Evolutionary conservation across 1,140 invertebrate species (phyloP).

Genomic region (Cataglyphis hispanica): DNA sequence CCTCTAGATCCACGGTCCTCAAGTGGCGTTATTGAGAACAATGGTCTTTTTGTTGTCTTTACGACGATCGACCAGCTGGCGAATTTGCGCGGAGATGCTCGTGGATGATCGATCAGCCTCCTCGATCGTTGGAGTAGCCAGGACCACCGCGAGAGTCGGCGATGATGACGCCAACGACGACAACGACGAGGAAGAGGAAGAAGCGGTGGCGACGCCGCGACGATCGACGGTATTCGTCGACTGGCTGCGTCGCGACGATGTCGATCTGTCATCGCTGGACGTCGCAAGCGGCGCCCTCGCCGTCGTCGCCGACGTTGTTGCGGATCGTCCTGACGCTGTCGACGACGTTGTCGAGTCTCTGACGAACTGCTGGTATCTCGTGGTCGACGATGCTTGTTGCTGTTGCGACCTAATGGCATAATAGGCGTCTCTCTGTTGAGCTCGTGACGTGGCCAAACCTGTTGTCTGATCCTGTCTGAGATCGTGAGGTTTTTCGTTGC

Average conservation of each 20-base stretch:
- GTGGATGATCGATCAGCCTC: background rate
- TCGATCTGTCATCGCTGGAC: background rate
- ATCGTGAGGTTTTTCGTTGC: slow-evolving; percentile 20
- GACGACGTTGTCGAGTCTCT: slow-evolving; percentile 62
- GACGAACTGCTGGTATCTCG: slow-evolving; percentile 50
- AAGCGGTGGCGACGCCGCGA: slow-evolving; percentile 1
- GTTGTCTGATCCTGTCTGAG: slow-evolving; percentile 42
- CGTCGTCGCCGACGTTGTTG: slow-evolving; percentile 67
- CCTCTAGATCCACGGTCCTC: slow-evolving; percentile 55
- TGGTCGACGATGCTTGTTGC: slow-evolving; percentile 39
- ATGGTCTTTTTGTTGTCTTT: slow-evolving; percentile 61
- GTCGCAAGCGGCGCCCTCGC: slow-evolving; percentile 31
- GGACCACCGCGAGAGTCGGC: slow-evolving; percentile 44
- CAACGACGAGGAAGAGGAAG: slow-evolving; percentile 32
- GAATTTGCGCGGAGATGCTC: slow-evolving; percentile 28
- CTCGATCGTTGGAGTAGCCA: slow-evolving; percentile 27
- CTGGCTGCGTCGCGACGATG: slow-evolving; percentile 25
- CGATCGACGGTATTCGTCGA: slow-evolving; percentile 12
- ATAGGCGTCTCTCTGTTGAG: slow-evolving; percentile 35
- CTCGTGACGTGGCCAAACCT: slow-evolving; percentile 16
- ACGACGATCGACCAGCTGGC: slow-evolving; percentile 19
- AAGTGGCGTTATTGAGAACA: slow-evolving; percentile 65
- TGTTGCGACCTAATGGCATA: slow-evolving; percentile 17
- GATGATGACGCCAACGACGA: slow-evolving; percentile 48
- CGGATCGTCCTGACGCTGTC: slow-evolving; percentile 31